Base-by-base conservation (phyloP, 2,113 vertebrate genomes). In the Cinclus mexicanus region DNA sequence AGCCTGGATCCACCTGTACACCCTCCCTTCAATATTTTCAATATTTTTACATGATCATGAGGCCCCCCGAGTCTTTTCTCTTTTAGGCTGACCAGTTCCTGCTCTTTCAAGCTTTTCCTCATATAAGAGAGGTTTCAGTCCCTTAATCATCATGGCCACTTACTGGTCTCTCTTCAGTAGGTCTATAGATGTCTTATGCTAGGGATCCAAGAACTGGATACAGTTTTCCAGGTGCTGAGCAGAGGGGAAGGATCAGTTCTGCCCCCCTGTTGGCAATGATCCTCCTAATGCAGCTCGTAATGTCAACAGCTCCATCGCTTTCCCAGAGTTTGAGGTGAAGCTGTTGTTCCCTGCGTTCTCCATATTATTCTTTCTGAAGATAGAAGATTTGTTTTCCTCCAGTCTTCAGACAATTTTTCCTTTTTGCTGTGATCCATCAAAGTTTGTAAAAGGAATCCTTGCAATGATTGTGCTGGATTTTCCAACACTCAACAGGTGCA, bases 251-350 rank as follows among this genome's bases (percentile, higher is more conserved):
- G 20, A 23, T 60, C 17, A 39, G 33, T 23, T 56, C 41, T 50
- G 14, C 20, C 31, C 10, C 12, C 2, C 31, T 67, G 21, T 23
- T 56, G 70, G 28, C 21, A 25, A 11, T 14, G 31, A 22, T 42
- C 35, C 24, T 49, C 25, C 25, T 31, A 37, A 26, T 26, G 57
- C n/a, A 53, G 59, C 14, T 46, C 0, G 0, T 21, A n/a, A 14
- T 46, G 23, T 12, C 0, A 0, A 41, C 11, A 59, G 8, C 50
- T 59, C 57, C 9, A 50, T 41, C 6, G 3, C 9, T 61, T 49
- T 71, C 20, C 26, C 23, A 6, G 20, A 33, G 3, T 39, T 55
- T 5, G 3, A 50, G 57, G 7, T 60, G 52, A 49, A 41, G 41
- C 15, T 75, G 24, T 55, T 2, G 1, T 71, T 60, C 28, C 28